Base-by-base conservation (phyloP, 2,888 invertebrate genomes). In the Polyommatus iphigenia region DNA sequence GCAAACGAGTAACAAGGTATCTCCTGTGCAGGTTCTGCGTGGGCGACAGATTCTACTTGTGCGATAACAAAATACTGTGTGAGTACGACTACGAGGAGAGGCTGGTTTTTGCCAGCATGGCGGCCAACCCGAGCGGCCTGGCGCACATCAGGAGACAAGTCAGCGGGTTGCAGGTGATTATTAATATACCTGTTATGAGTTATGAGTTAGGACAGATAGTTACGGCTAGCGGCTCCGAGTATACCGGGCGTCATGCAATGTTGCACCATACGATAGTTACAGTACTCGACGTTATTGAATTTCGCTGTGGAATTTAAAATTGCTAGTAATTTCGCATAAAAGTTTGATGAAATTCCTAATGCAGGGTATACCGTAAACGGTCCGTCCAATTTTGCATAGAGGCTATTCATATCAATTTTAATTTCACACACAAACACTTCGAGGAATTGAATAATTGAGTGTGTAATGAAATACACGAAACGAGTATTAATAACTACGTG, bases 1-100 rank as follows among this genome's bases (percentile, higher is more conserved):
- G 75, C 76, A 79, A 59, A 76, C 67, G 71, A 78, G 76, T 81
- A 80, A 78, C 79, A 79, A 41, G 79, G 76, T 62, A 75, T 79
- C 71, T 78, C 80, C 82, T 83, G 87, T 85, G 46, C 89, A 98
- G 98, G 96, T 98, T 98, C 95, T 98, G 98, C 94, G 98, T 98
- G 76, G 98, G 98, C 41, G 98, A 98, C 91, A 95, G 97, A 86
- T 98, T 98, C 91, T 98, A 98, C 93, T 95, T 98, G 85, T 98
- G 97, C 91, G 98, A 98, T 94, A 98, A 98, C 95, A 98, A 98
- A 95, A 98, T 98, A 84, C 95, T 98, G 75, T 98, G 98, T 94
- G 98, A 98, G 91, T 98, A 98, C 92, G 98, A 98, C 93, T 98
- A 98, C 91, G 98, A 98, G 87, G 98, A 98, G 91, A 93, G 98